Percentiles rank a stretch among this genome's conserved stretches.
phyloP scores from a whole-genome alignment of 2,888 invertebrate species.

The Dyspetes luteomarginatus region DNA sequence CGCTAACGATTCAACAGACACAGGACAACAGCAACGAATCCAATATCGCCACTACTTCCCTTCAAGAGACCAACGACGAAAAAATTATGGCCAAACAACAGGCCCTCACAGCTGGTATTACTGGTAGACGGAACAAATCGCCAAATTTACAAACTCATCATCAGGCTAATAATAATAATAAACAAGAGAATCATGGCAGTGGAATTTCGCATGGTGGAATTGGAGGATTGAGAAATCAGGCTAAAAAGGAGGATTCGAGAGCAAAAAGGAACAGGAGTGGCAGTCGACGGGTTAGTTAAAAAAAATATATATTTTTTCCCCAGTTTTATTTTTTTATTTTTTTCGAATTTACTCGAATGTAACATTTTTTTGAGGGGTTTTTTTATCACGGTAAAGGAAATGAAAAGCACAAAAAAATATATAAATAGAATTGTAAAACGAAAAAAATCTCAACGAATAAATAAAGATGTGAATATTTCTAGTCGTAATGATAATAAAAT shows the following conservation, averaged over 20 bases:
- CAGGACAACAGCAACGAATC: no score
- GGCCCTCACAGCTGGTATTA: slow-evolving; percentile 88
- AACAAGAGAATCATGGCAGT: slow-evolving; percentile 67
- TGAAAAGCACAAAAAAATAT: no score
- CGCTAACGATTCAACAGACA: no score
- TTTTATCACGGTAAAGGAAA: no score
- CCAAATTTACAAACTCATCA: slow-evolving; percentile 75
- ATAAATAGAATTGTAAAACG: no score
- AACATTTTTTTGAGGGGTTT: no score
- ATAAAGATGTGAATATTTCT: no score
- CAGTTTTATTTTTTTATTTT: no score
- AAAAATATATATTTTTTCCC: neutral
- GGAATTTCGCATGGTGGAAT: slow-evolving; percentile 62
- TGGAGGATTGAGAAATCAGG: slow-evolving; percentile 69
- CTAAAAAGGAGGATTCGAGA: slow-evolving; percentile 76
- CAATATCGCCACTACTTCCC: slow-evolving; percentile 69
- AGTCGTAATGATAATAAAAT: no score
- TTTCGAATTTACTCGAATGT: no score
- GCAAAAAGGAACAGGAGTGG: slow-evolving; percentile 80
- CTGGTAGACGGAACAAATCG: slow-evolving; percentile 83
- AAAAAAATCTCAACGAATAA: no score
- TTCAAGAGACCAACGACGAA: slow-evolving; percentile 84
- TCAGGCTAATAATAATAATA: slow-evolving; percentile 66
- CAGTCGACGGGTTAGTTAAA: slow-evolving; percentile 75
- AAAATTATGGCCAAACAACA: slow-evolving; percentile 88